phyloP scores from a whole-genome alignment of 2,797 vertebrate genomes.

The Sebastes nivosus region DNA sequence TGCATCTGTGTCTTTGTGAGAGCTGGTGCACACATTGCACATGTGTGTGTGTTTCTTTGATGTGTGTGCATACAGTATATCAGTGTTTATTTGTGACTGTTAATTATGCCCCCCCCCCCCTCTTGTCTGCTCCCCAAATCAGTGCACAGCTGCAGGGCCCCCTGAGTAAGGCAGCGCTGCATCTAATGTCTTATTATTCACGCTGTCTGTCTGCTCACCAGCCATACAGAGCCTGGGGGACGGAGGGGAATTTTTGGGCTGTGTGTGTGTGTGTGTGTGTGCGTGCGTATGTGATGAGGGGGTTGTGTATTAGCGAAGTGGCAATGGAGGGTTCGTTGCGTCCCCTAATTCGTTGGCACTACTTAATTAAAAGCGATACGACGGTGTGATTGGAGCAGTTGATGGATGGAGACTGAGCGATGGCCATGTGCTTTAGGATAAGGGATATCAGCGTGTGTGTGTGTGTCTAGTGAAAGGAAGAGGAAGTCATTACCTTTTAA shows the following conservation, averaged over 20 bases:
- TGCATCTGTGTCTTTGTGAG: constrained; percentile 45
- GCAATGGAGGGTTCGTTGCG: constrained; percentile 64
- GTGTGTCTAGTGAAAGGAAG: constrained; percentile 38
- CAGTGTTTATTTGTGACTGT: constrained; percentile 58
- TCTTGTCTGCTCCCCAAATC: constrained; percentile 50
- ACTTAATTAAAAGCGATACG: constrained; percentile 76
- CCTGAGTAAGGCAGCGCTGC: constrained; percentile 53
- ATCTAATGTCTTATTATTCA: constrained; percentile 79
- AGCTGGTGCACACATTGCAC: not conserved
- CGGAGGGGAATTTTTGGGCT: constrained; percentile 26
- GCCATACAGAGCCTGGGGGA: constrained; percentile 60
- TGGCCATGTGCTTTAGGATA: constrained; percentile 43
- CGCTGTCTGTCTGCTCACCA: constrained; percentile 73
- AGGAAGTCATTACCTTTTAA: constrained; percentile 79
- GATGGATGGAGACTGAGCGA: constrained; percentile 66
- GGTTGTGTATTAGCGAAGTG: constrained; percentile 61
- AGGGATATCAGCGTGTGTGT: constrained; percentile 9
- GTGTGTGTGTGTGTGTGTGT: constrained; percentile 14
- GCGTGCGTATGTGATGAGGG: constrained; percentile 35
- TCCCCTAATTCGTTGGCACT: constrained; percentile 67
- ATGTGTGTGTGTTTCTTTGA: constrained; percentile 23
- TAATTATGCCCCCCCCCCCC: constrained; percentile 59
- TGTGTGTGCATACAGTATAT: constrained; percentile 41
- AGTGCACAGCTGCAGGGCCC: constrained; percentile 73
- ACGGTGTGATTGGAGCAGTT: constrained; percentile 64